Evolutionary conservation across 2,888 invertebrate species (phyloP).

Genomic region (Agrotis exclamationis): DNA sequence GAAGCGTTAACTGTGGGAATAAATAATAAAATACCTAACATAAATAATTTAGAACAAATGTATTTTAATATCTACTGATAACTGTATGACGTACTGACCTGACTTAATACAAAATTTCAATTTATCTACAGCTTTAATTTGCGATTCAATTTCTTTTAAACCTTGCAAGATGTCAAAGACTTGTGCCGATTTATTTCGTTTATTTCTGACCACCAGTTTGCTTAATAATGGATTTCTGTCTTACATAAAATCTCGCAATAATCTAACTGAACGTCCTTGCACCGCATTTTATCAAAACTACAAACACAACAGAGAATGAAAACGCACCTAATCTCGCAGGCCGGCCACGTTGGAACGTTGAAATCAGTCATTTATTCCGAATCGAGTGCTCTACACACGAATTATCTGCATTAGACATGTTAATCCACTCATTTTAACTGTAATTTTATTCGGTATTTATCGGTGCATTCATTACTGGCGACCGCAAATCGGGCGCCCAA

Average conservation of each 20-base stretch:
- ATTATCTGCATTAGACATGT: constrained; percentile 91
- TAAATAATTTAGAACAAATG: constrained; percentile 23
- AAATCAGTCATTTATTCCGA: constrained; percentile 88
- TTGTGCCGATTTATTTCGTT: no score
- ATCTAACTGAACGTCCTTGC: background rate
- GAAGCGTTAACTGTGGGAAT: constrained; percentile 31
- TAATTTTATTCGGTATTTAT: constrained; percentile 92
- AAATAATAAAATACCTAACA: constrained; percentile 24
- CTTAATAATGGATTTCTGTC: background rate
- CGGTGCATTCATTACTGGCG: constrained; percentile 90
- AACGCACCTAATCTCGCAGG: constrained; percentile 60
- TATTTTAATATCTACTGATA: constrained; percentile 25
- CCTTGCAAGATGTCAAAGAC: background rate
- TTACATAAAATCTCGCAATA: background rate
- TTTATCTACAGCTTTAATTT: no score
- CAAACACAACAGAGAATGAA: constrained; percentile 37
- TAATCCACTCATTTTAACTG: constrained; percentile 91
- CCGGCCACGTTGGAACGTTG: constrained; percentile 71
- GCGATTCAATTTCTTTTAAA: background rate
- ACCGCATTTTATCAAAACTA: constrained; percentile 1
- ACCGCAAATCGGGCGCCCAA: constrained; percentile 90
- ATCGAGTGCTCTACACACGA: constrained; percentile 85
- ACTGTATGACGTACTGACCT: background rate
- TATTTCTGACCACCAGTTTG: no score
- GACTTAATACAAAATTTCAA: background rate